Evolutionary conservation across 2,888 invertebrate genomes (phyloP), one percentile per base, ranked within the genome.

Genomic region (Leucophenga montana): DNA sequence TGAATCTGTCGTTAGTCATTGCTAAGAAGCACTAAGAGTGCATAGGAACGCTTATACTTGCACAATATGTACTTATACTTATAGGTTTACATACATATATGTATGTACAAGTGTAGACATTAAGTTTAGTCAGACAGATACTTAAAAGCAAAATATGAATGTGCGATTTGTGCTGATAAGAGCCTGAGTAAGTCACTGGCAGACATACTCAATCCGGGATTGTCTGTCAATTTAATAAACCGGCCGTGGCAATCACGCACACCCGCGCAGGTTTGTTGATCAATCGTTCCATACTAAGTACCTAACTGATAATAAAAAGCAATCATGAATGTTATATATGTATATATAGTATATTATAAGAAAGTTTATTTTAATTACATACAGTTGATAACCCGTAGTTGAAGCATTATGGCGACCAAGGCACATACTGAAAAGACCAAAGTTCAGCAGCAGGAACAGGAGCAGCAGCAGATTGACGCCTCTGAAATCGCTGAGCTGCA

Each of bases 1-100:
- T 82, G 74, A 73, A 73, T 77, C 61, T 74, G 44, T 75, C 73
- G 82, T 82, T 82, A 82, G 81, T 82, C 81, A 82, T 69, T 72
- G 73, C 65, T 71, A 68, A 59, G 48, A 68, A 69, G 50, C 66
- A 66, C n/a, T 48, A 18, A 66, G 61, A 68, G 61, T 33, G 66
- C 5, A 16, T 18, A 50, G 1, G 4, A 13, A 50, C 27, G 27
- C 27, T n/a, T 16, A 13, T 50, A 50, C 16, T 50, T 8, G 50
- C 33, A 33, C 33, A 33, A n/a, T n/a, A n/a, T n/a, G n/a, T n/a
- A n/a, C n/a, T n/a, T n/a, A n/a, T n/a, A n/a, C n/a, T n/a, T n/a
- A n/a, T n/a, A n/a, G n/a, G n/a, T 33, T 5, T 8, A 33, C 33
- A 33, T 33, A 8, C 33, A 33, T 33, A 8, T 4, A n/a, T 50